Percentiles rank a stretch among this genome's conserved stretches.
Evolutionary conservation across 2,888 invertebrate species (phyloP).

Genomic region (Carterocephalus palaemon): DNA sequence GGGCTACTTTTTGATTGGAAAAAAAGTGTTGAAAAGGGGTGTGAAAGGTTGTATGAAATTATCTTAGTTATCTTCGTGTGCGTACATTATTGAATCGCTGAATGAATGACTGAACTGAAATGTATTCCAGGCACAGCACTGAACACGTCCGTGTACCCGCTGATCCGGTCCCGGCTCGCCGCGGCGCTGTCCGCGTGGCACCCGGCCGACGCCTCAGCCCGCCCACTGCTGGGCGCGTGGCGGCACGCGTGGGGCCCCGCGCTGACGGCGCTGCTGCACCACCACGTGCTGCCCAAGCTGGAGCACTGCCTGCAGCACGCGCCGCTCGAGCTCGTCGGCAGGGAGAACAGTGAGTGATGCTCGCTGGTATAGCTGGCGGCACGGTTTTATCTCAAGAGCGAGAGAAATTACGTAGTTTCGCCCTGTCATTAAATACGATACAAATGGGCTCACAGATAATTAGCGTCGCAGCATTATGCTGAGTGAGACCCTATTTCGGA

Average conservation of each 20-base stretch:
- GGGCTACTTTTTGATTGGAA: too few species aligned
- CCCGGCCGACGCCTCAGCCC: constrained; percentile 95
- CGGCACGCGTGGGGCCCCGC: constrained; percentile 77
- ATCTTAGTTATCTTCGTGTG: too few species aligned
- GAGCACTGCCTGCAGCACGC: constrained; percentile 82
- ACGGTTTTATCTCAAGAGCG: too few species aligned
- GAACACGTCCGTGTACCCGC: constrained; percentile 86
- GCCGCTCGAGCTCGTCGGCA: constrained; percentile 58
- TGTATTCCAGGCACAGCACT: constrained; percentile 59
- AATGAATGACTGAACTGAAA: too few species aligned
- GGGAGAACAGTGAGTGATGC: constrained; percentile 53
- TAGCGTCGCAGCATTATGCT: too few species aligned
- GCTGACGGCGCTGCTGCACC: constrained; percentile 83
- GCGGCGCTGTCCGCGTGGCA: constrained; percentile 95
- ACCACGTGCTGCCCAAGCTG: constrained; percentile 93
- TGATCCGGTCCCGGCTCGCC: constrained; percentile 94
- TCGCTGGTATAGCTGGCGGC: background rate
- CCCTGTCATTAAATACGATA: too few species aligned
- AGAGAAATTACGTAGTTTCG: background rate
- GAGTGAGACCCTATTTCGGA: too few species aligned
- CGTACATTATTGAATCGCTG: too few species aligned
- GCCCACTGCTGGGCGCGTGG: constrained; percentile 96
- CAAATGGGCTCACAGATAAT: too few species aligned
- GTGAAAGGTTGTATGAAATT: too few species aligned
- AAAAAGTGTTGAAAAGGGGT: too few species aligned